Evolutionary conservation across 2,888 invertebrate genomes (phyloP).

Genomic region (Drosophila tanythrix): DNA sequence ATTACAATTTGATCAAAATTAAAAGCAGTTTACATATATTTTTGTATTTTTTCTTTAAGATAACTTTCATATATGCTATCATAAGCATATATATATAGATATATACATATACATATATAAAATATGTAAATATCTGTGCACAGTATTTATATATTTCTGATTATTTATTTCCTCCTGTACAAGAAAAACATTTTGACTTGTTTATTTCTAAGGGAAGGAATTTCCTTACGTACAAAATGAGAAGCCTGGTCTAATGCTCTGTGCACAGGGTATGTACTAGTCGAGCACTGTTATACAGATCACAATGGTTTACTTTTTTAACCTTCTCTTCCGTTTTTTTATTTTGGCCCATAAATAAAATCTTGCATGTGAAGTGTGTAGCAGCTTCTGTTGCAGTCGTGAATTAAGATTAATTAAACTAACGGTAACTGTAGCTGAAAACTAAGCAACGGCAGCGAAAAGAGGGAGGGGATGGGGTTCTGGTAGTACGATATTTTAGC

Average conservation of each 20-base stretch:
- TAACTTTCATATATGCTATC: background rate
- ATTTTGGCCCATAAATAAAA: constrained; percentile 71
- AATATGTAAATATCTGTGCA: background rate
- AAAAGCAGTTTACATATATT: background rate
- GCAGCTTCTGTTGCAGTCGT: constrained; percentile 75
- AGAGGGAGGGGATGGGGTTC: background rate
- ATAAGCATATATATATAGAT: no score
- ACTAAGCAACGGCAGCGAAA: constrained; percentile 49
- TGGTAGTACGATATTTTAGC: constrained; percentile 48
- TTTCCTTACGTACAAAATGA: background rate
- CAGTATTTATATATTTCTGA: background rate
- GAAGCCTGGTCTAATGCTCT: background rate
- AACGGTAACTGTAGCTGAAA: constrained; percentile 73
- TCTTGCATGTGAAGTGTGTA: constrained; percentile 75
- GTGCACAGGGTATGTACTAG: constrained; percentile 4
- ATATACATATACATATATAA: no score
- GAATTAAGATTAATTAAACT: constrained; percentile 80
- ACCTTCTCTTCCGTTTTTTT: constrained; percentile 26
- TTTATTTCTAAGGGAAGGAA: background rate
- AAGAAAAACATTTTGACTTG: background rate
- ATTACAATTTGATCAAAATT: background rate
- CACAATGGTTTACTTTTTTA: background rate
- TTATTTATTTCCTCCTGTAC: background rate
- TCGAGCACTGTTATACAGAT: background rate
- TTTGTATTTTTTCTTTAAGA: background rate